Conservation (phyloP, 1,140 invertebrate species). For the Piezodorus guildinii region DNA sequence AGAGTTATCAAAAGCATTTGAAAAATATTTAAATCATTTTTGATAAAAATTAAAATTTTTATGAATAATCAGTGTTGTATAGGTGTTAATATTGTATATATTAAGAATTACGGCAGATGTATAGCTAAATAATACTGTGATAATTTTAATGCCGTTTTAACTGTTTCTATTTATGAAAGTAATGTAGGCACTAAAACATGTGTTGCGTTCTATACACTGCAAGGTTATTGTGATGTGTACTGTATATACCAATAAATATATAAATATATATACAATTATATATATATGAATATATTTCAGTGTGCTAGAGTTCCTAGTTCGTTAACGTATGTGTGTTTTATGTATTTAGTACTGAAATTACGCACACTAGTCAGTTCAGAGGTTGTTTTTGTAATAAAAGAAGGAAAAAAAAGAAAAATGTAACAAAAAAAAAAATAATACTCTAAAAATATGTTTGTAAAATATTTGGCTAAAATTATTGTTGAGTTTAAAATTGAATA, state of each 20-base stretch:
- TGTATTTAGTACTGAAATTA: constrained; percentile 25
- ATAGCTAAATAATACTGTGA: constrained; percentile 24
- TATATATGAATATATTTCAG: constrained; percentile 20
- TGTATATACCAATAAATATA: constrained; percentile 21
- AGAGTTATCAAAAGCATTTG: no score
- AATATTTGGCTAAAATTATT: constrained; percentile 19
- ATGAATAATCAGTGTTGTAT: constrained; percentile 12
- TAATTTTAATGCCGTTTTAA: constrained; percentile 18
- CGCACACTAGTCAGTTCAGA: constrained; percentile 26
- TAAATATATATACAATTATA: constrained; percentile 1
- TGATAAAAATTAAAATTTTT: constrained; percentile 10
- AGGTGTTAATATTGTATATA: constrained; percentile 15
- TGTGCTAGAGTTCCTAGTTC: constrained; percentile 26
- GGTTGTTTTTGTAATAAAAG: constrained; percentile 26
- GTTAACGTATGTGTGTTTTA: constrained; percentile 24
- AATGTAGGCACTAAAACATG: constrained; percentile 20
- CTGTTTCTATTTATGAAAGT: neutral
- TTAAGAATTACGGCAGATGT: constrained; percentile 17
- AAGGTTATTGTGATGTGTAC: constrained; percentile 20
- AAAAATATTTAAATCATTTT: no score
- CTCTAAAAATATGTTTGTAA: constrained; percentile 22
- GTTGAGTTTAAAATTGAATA: constrained; percentile 20
- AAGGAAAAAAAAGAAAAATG: neutral
- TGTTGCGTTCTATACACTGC: constrained; percentile 24
- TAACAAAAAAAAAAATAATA: constrained; percentile 12